Evolutionary conservation across 2,888 invertebrate genomes (phyloP), one percentile per base, ranked within the genome.

Genomic region (Cosmorhoe ocellata): DNA sequence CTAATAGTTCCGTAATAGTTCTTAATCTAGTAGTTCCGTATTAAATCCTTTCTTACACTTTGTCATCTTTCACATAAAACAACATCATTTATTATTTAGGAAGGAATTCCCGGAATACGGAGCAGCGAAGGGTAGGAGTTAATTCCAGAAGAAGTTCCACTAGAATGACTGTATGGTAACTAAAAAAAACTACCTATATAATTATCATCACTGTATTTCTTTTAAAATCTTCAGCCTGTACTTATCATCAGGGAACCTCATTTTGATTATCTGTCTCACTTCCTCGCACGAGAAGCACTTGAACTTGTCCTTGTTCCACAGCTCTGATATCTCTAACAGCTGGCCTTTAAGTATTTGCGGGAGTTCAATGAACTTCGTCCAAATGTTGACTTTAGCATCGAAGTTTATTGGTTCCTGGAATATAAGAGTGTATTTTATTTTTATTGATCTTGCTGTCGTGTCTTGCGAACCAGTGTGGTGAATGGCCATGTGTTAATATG

Each of bases 221-320:
- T 86, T 86, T 34, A 91, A 74, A 58, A 88, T 85, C 49, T 73
- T 81, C 1, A 89, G 70, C 52, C 90, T 76, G 49, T 84, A 84
- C 56, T 81, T 78, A 59, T 87, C 78, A 58, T 87, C 85, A 0
- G 86, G 85, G 71, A 90, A 91, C 26, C 88, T 68, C 71, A 90
- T 85, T 56, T 88, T 89, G 14, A 91, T 67, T 9, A 91, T 72
- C 40, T 87, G 87, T 1, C 88, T 56, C 3, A 91, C 76, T 61
- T 91, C 90, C 47, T 90, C 90, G 42, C 87, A 87, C 0, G 75
- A 70, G 67, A 79, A 91, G 34, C 65, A 67, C 28, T 67, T 67
- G 0, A 79, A 56, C 4, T 80, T 56, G 0, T 76, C 69, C 38
- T 72, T 66, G 0, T 60, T 73, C 91, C 91, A 91, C 0, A 83